Conservation (phyloP, 1,140 invertebrate species). For the Drosophila willistoni region DNA sequence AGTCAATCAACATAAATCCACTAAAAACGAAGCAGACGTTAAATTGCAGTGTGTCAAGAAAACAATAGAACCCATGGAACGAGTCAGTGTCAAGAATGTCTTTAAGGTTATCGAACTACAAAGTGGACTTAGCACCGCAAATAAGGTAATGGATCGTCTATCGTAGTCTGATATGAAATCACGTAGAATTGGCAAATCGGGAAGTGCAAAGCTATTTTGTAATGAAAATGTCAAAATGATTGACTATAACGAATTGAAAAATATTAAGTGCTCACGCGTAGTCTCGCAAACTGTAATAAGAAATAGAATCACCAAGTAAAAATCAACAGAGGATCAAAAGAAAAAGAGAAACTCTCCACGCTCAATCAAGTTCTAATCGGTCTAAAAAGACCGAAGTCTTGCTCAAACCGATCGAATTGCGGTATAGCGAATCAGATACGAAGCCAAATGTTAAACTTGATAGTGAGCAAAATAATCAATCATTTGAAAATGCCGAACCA, state of each 20-base stretch:
- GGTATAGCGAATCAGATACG: too few species aligned
- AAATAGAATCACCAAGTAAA: neutral
- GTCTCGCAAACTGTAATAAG: neutral
- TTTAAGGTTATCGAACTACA: neutral
- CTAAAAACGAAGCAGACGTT: neutral
- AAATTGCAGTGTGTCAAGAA: neutral
- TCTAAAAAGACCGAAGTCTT: neutral
- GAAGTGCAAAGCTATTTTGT: neutral
- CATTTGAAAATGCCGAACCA: too few species aligned
- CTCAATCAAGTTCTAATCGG: neutral
- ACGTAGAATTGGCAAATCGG: neutral
- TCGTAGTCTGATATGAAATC: neutral
- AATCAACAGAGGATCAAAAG: neutral
- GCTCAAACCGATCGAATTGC: too few species aligned
- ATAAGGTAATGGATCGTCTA: conserved; percentile 1
- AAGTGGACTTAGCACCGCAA: neutral
- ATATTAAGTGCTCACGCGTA: neutral
- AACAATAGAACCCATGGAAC: neutral
- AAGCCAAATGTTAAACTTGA: too few species aligned
- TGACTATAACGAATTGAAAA: neutral
- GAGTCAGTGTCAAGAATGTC: neutral
- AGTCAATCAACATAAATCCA: too few species aligned
- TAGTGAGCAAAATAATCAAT: too few species aligned
- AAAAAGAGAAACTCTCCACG: neutral
- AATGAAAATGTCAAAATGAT: neutral